Percentiles rank a stretch among this genome's conserved stretches.
Evolutionary conservation across 2,797 vertebrate species (phyloP).

Genomic region (Pogonophryne albipinna): DNA sequence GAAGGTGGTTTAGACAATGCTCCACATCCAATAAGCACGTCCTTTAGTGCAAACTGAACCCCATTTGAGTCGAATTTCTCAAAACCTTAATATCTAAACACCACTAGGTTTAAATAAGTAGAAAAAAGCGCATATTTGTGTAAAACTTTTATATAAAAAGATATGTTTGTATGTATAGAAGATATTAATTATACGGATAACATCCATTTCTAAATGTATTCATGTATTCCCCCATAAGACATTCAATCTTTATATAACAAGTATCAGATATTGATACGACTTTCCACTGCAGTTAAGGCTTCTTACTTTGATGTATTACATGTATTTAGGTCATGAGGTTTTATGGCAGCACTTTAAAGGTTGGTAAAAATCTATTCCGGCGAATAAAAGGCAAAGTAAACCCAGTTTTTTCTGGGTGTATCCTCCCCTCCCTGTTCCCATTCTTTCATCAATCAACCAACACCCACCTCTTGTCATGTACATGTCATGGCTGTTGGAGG

Average conservation of each 20-base stretch:
- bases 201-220: conserved; percentile 23
- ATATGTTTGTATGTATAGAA: not conserved
- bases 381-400: conserved; percentile 65
- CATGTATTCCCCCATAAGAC: conserved; percentile 20
- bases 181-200: conserved; percentile 22
- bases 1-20: too few relatives aligned
- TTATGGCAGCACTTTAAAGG: conserved; percentile 71
- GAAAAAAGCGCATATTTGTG: too few relatives aligned
- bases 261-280: conserved; percentile 54
- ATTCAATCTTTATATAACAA: conserved; percentile 42
- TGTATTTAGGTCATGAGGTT: conserved; percentile 70
- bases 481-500: conserved; percentile 61
- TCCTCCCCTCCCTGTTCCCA: conserved; percentile 59
- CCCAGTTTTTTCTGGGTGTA: conserved; percentile 58
- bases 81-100: not conserved
- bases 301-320: conserved; percentile 68
- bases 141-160: not conserved
- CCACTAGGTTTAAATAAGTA: not conserved
- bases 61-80: not conserved
- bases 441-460: conserved; percentile 75
- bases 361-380: conserved; percentile 58
- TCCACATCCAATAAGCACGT: not conserved
- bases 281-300: conserved; percentile 41
- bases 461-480: conserved; percentile 71
- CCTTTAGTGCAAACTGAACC: not conserved